phyloP scores from a whole-genome alignment of 2,797 vertebrate species.

The Gymnothorax javanicus region DNA sequence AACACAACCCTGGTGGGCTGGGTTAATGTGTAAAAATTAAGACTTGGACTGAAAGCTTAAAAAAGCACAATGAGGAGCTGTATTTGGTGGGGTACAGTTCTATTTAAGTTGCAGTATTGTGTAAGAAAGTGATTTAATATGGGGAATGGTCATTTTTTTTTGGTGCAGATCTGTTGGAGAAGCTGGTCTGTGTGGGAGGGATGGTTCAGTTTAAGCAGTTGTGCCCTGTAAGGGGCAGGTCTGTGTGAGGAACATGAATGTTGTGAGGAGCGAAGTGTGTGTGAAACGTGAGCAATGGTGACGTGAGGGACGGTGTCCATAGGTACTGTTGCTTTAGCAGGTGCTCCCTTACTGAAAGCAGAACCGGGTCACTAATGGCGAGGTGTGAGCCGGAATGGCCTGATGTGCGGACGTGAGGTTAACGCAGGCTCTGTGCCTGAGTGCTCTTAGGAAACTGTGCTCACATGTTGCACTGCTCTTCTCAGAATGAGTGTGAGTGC shows the following conservation, averaged over 20 bases:
- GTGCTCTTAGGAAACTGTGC: slow-evolving; percentile 67
- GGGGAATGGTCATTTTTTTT: too few relatives aligned
- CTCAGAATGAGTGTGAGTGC: slow-evolving; percentile 72
- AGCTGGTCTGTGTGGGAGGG: background rate
- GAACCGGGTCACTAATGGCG: background rate
- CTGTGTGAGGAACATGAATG: background rate
- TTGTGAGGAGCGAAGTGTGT: background rate
- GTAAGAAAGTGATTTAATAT: background rate
- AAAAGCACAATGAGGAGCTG: background rate
- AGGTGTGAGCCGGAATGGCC: slow-evolving; percentile 9
- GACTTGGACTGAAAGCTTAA: background rate
- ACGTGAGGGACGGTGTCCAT: background rate
- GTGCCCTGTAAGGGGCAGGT: background rate
- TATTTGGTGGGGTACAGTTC: background rate
- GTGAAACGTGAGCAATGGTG: background rate
- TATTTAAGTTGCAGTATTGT: background rate
- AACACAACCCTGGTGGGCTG: slow-evolving; percentile 57
- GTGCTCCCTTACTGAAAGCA: background rate
- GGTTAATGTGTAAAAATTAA: slow-evolving; percentile 6
- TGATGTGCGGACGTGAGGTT: slow-evolving; percentile 34
- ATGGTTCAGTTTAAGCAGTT: too few relatives aligned
- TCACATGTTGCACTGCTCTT: slow-evolving; percentile 59
- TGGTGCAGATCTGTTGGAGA: background rate
- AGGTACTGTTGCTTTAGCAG: background rate
- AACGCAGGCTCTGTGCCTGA: slow-evolving; percentile 43